A percentile compares a stretch with the other conserved stretches of the same genome.
Conservation (phyloP, 2,888 invertebrate species). For the Chydorus sphaericus region DNA sequence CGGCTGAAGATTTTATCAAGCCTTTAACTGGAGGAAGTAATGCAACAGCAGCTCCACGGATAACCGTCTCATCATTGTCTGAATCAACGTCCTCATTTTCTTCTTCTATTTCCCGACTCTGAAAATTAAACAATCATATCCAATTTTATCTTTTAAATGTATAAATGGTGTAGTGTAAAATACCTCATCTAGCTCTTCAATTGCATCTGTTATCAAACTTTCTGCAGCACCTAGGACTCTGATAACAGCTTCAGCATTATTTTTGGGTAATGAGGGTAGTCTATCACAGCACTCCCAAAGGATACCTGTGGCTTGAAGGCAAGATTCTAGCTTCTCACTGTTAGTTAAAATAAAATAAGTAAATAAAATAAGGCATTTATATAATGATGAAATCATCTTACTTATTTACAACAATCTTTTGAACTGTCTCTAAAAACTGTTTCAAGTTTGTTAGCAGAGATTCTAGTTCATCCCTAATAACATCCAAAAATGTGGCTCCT, state of each 20-base stretch:
- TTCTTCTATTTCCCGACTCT: neutral
- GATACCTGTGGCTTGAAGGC: neutral
- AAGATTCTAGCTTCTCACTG: neutral
- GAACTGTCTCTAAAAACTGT: neutral
- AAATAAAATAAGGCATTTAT: neutral
- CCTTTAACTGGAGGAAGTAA: neutral
- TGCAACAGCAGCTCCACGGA: neutral
- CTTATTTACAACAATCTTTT: neutral
- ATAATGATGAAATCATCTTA: neutral
- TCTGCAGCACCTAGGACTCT: neutral
- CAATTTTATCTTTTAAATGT: too few species aligned
- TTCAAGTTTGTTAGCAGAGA: neutral
- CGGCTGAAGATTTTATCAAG: neutral
- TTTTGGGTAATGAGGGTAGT: neutral
- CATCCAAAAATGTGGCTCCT: neutral
- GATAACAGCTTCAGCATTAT: neutral
- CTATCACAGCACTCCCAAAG: slow-evolving; percentile 9
- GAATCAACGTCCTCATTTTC: neutral
- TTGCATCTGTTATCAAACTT: slow-evolving; percentile 3
- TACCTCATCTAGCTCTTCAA: slow-evolving; percentile 6
- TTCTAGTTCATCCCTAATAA: neutral
- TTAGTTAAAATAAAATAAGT: neutral
- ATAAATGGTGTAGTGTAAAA: too few species aligned
- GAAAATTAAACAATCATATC: too few species aligned
- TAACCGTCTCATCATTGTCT: neutral